Percentiles rank a stretch among this genome's conserved stretches.
These are phyloP conservation scores for Denticeps clupeoides DNA, from an alignment of 2,797 vertebrate genomes.

Conservation along the genomic window DNA sequence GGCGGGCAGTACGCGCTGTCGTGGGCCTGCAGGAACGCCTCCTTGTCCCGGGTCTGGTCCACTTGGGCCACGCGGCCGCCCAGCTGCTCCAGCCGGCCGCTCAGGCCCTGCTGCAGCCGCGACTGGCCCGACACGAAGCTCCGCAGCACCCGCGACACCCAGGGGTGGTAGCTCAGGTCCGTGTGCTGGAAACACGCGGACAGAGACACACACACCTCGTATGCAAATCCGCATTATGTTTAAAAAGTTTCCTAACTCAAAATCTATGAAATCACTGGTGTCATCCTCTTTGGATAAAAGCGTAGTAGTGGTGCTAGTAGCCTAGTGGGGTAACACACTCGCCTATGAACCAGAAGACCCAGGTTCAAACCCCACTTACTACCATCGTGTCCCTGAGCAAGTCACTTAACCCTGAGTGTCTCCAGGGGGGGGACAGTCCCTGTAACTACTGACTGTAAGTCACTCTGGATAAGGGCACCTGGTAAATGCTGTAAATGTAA, in stretches of 20 bases:
- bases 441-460: too few relatives aligned
- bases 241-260: background rate
- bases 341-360: too few relatives aligned
- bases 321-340: too few relatives aligned
- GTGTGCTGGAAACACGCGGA: slow-evolving; percentile 54
- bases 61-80: slow-evolving; percentile 52
- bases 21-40: slow-evolving; percentile 66
- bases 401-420: too few relatives aligned
- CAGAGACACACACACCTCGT: background rate
- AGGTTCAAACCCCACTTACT: too few relatives aligned
- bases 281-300: too few relatives aligned
- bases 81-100: slow-evolving; percentile 58
- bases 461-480: too few relatives aligned
- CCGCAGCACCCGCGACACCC: slow-evolving; percentile 58
- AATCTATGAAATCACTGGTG: too few relatives aligned
- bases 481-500: too few relatives aligned
- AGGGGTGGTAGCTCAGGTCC: slow-evolving; percentile 72
- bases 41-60: slow-evolving; percentile 66
- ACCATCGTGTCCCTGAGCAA: too few relatives aligned
- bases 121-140: slow-evolving; percentile 57
- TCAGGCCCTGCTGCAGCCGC: slow-evolving; percentile 56
- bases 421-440: too few relatives aligned
- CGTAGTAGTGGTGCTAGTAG: too few relatives aligned
- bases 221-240: background rate
- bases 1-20: slow-evolving; percentile 66